phyloP scores from a whole-genome alignment of 2,797 vertebrate genomes.

The Steatocranus sp. region DNA sequence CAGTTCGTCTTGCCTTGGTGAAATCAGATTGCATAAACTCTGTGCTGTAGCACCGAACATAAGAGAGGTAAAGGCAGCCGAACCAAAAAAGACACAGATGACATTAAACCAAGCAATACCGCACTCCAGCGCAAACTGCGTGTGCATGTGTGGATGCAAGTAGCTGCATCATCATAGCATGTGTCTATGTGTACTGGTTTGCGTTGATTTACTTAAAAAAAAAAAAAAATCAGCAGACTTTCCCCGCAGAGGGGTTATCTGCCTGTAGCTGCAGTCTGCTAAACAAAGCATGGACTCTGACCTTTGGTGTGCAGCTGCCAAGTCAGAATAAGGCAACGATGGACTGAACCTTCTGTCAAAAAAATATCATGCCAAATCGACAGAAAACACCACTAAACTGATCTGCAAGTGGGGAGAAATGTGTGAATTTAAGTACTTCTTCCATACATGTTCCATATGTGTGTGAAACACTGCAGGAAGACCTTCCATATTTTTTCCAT shows the following conservation, averaged over 20 bases:
- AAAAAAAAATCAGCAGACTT: neutral
- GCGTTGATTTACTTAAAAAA: neutral
- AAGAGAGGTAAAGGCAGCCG: neutral
- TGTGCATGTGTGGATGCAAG: neutral
- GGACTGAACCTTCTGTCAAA: constrained; percentile 43
- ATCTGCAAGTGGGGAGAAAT: constrained; percentile 1
- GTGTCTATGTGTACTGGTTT: neutral
- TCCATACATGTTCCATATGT: neutral
- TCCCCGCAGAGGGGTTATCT: constrained; percentile 34
- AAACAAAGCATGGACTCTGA: constrained; percentile 49
- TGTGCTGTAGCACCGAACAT: neutral
- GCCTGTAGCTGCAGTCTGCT: constrained; percentile 18
- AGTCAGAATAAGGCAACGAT: neutral
- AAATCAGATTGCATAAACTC: constrained; percentile 34
- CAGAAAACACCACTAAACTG: constrained; percentile 9
- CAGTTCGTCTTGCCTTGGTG: neutral
- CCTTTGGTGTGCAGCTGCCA: constrained; percentile 23
- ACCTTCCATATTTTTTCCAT: constrained; percentile 1
- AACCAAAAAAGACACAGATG: constrained; percentile 2
- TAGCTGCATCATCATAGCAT: neutral
- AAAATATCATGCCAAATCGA: constrained; percentile 38
- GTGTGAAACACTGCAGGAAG: neutral
- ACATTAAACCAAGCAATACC: constrained; percentile 25
- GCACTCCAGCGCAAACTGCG: neutral
- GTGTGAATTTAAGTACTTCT: neutral